Evolutionary conservation across 2,113 vertebrate species (phyloP), one percentile per base, ranked within the genome.

Genomic region (Thalassoma bifasciatum): DNA sequence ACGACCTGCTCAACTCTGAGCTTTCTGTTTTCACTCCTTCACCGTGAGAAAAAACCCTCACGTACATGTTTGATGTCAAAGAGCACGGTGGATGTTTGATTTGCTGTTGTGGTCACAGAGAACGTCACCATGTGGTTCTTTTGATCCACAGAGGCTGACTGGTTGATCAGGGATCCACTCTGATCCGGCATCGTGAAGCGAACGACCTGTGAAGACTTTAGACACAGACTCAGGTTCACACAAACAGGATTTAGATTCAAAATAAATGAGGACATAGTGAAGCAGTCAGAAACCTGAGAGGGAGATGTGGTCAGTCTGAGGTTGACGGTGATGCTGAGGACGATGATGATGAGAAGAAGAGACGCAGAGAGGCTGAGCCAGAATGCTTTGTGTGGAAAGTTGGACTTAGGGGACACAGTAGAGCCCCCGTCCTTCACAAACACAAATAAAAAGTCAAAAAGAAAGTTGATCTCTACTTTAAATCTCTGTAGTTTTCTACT

Each of bases 41-140:
- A 47, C n/a, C n/a, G n/a, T n/a, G n/a, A n/a, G n/a, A n/a, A n/a
- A 17, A n/a, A 47, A 37, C 13, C 42, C 37, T 12, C 3, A 69
- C 96, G 88, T 84, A 98, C 97, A 0, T 94, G 95, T 85, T 94
- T 93, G 76, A 94, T 75, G 53, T 98, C 96, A 1, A 95, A 96
- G 46, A 98, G 92, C 77, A 98, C 96, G 1, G 90, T 93, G 5
- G 96, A 92, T 0, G 92, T 98, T 81, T 53, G 91, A 83, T 98
- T 98, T 21, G 66, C 89, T 1, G 72, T 70, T 0, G 96, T 94
- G 51, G 94, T 96, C 63, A 98, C 26, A 0, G 88, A 88, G 65
- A 96, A 96, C 44, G 95, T 98, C 59, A 96, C 92, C 0, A 94
- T 76, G 23, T 93, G 90, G 56, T 86, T 93, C 70, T 93, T 82